These are phyloP conservation scores for Corythaeola cristata DNA, from an alignment of 2,113 vertebrate genomes.

Conservation along the genomic window DNA sequence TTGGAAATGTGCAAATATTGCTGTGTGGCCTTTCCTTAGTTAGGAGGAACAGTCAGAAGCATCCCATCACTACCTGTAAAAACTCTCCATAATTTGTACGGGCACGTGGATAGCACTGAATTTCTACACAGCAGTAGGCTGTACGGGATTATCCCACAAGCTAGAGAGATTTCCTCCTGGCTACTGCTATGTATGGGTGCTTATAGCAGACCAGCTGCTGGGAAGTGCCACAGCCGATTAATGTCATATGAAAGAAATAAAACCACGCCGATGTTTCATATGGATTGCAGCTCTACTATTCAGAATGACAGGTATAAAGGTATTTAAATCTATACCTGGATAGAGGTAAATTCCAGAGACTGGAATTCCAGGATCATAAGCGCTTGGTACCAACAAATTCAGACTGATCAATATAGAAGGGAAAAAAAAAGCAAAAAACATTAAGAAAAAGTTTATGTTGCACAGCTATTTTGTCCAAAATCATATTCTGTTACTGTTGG, in stretches of 20 bases:
- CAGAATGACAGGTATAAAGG: neutral
- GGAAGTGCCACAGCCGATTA: neutral
- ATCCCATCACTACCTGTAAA: neutral
- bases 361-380: neutral
- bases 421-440: neutral
- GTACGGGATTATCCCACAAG: neutral
- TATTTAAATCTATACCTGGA: neutral
- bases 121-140: neutral
- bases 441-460: neutral
- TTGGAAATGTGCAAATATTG: neutral
- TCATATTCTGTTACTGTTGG: neutral
- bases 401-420: neutral
- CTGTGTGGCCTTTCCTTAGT: neutral
- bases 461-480: neutral
- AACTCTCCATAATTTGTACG: neutral
- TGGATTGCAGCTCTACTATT: neutral
- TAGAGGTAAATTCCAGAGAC: neutral
- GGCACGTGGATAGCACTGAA: neutral
- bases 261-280: neutral
- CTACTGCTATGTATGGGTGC: neutral
- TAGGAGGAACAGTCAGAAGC: neutral
- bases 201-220: neutral
- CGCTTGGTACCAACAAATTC: neutral
- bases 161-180: neutral
- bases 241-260: neutral